These are phyloP conservation scores for Triplophysa yarkandensis DNA, from an alignment of 2,797 vertebrate species.

Conservation along the genomic window DNA sequence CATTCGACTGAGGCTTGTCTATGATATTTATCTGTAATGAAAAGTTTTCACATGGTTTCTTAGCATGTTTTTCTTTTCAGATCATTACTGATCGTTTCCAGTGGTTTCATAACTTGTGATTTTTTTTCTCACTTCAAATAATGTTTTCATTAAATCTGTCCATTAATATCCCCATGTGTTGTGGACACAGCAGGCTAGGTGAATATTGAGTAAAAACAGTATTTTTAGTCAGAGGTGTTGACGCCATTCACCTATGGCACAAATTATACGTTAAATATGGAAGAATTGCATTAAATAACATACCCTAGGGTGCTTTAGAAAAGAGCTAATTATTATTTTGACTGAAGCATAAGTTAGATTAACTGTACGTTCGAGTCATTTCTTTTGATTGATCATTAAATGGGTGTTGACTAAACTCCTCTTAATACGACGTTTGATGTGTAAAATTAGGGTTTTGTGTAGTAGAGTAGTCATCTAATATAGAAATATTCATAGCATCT, in stretches of 20 bases:
- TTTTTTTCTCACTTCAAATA: conserved; percentile 4
- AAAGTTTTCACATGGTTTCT: not conserved
- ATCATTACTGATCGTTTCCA: conserved; percentile 6
- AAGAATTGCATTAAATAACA: not conserved
- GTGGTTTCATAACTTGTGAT: conserved; percentile 5
- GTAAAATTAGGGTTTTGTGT: not conserved
- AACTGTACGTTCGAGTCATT: not conserved
- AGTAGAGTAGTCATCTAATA: not conserved
- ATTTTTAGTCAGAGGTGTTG: conserved; percentile 3
- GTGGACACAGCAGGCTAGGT: conserved; percentile 11
- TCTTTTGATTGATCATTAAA: not conserved
- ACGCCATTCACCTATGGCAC: not conserved
- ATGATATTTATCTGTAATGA: conserved; percentile 33
- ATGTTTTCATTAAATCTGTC: conserved; percentile 9
- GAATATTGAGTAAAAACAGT: conserved; percentile 24
- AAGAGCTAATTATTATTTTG: not conserved
- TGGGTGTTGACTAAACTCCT: not conserved
- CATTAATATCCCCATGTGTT: conserved; percentile 25
- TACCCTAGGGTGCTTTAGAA: not conserved
- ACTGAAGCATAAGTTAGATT: not conserved
- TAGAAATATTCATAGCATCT: not conserved
- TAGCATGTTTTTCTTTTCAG: not conserved
- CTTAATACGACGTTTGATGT: not conserved
- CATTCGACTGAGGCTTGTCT: conserved; percentile 7
- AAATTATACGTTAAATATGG: conserved; percentile 3